A percentile compares a stretch with the other conserved stretches of the same genome.
These are phyloP conservation scores for Enteromius afrohamiltoni DNA, from an alignment of 2,797 vertebrate species.

Conservation along the genomic window DNA sequence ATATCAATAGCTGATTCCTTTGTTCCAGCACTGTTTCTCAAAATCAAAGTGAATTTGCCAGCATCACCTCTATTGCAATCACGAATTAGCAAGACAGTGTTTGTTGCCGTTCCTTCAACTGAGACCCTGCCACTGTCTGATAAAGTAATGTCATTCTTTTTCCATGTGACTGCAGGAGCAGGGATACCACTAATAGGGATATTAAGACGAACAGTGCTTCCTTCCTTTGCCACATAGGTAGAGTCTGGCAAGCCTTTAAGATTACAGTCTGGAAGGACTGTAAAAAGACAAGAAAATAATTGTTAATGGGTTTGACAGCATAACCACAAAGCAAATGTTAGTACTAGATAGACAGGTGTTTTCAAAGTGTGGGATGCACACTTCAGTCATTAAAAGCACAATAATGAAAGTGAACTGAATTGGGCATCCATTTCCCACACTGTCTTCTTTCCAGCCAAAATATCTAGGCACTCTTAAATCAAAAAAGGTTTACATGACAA, in stretches of 20 bases:
- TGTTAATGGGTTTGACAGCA: neutral
- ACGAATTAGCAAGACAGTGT: slow-evolving; percentile 89
- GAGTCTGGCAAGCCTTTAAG: slow-evolving; percentile 88
- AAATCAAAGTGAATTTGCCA: slow-evolving; percentile 86
- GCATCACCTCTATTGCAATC: slow-evolving; percentile 95
- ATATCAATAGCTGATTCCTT: slow-evolving; percentile 89
- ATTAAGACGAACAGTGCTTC: slow-evolving; percentile 90
- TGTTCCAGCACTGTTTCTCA: slow-evolving; percentile 87
- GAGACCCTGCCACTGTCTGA: slow-evolving; percentile 90
- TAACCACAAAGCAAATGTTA: slow-evolving; percentile 5
- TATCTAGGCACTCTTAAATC: no score
- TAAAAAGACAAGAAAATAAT: slow-evolving; percentile 56
- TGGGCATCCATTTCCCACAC: neutral
- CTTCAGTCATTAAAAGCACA: slow-evolving; percentile 12
- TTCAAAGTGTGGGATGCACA: neutral
- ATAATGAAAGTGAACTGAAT: neutral
- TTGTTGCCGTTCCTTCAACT: slow-evolving; percentile 85
- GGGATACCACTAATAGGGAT: slow-evolving; percentile 91
- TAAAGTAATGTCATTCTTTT: slow-evolving; percentile 84
- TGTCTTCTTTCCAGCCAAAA: no score
- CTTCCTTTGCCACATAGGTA: slow-evolving; percentile 90
- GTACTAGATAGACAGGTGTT: neutral
- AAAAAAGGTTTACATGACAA: no score
- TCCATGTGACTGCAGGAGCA: slow-evolving; percentile 87
- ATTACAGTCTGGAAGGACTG: slow-evolving; percentile 92